Base-by-base conservation (phyloP, 2,797 vertebrate species). In the Somateria mollissima region DNA sequence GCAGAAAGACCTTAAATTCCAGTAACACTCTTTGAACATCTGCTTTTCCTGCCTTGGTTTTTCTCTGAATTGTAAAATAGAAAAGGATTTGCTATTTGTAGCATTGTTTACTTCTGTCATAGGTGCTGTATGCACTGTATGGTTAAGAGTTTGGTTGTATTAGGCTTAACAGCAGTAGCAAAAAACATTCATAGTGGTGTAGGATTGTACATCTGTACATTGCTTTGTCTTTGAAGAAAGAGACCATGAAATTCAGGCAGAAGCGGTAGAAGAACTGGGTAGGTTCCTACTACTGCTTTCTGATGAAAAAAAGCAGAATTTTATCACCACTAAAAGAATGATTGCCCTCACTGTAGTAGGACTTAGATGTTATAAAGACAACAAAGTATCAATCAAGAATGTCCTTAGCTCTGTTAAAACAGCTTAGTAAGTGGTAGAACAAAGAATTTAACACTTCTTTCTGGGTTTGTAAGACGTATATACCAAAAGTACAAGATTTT, bases 271-370 rank as follows among this genome's bases (percentile, higher is more conserved):
- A 58, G 65, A 85, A 28, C 17, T 74, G 36, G 3, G 1, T 19
- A 12, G 1, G 3, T 67, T 70, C n/a, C 49, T 2, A 1, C 30
- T 60, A 10, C 41, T 74, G 30, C 19, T 88, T 77, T 39, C 30
- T 28, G 28, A 25, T 49, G 57, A 58, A 57, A 3, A 3, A 58
- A 71, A 51, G 7, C 8, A 64, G 11, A 30, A 11, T 36, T 36
- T 80, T n/a, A 6, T 34, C 19, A 61, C 21, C n/a, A 8, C 36
- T 15, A 61, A 53, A 73, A 57, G 36, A 21, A 39, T 1, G 3
- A 27, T 39, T 1, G 0, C 24, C 21, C 13, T 61, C 84, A 17
- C 39, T 80, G 0, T 22, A n/a, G 5, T 7, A 16, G 27, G 24
- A 8, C 51, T 64, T 58, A 7, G 15, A 22, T 13, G 11, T 32